Evolutionary conservation across 2,888 invertebrate genomes (phyloP).

Genomic region (Apodemia hepburni): DNA sequence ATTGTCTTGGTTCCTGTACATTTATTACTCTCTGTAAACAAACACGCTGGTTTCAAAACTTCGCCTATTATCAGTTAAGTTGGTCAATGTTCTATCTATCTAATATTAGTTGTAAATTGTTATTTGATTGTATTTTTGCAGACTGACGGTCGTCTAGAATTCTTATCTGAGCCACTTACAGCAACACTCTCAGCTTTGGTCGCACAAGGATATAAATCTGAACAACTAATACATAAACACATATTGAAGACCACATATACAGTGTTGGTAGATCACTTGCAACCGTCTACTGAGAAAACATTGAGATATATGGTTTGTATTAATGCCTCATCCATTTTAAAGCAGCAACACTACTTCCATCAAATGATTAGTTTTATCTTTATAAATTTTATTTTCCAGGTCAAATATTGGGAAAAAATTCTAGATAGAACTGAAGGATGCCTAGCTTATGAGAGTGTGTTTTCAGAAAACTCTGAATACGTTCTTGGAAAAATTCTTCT

Average conservation of each 20-base stretch:
- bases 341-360: background rate
- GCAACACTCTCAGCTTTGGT: conserved; percentile 58
- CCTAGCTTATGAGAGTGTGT: conserved; percentile 91
- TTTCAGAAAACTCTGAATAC: conserved; percentile 82
- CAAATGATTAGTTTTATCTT: background rate
- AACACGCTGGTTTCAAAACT: too few relatives aligned
- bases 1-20: too few relatives aligned
- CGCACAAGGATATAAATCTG: conserved; percentile 54
- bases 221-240: conserved; percentile 68
- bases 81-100: background rate
- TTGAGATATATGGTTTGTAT: conserved; percentile 58
- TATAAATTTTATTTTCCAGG: conserved; percentile 59
- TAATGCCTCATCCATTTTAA: background rate
- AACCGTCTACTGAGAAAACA: conserved; percentile 67
- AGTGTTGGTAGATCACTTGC: conserved; percentile 62
- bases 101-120: background rate
- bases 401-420: conserved; percentile 92
- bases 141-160: conserved; percentile 72
- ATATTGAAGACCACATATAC: conserved; percentile 65
- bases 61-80: too few relatives aligned
- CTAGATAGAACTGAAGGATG: conserved; percentile 91
- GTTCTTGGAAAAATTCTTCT: conserved; percentile 89
- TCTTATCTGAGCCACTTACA: conserved; percentile 63
- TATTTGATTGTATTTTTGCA: conserved; percentile 33
- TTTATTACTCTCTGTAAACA: too few relatives aligned